Evolutionary conservation across 2,888 invertebrate species (phyloP).

Genomic region (Argyresthia goedartella): DNA sequence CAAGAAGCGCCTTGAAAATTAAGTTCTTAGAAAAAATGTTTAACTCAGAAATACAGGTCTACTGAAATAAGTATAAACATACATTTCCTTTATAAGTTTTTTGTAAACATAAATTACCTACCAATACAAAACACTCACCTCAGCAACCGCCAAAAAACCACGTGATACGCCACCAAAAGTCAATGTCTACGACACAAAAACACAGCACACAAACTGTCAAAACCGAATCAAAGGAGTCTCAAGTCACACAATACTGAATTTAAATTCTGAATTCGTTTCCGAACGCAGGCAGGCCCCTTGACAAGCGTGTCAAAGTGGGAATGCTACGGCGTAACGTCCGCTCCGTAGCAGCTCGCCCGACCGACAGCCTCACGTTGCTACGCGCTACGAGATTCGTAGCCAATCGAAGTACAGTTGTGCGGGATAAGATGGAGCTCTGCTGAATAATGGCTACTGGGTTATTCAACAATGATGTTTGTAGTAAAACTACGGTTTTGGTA

Average conservation of each 20-base stretch:
- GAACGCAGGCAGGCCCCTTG: constrained; percentile 43
- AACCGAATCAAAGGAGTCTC: neutral
- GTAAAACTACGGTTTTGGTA: too few relatives aligned
- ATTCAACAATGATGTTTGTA: neutral
- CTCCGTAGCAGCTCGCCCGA: constrained; percentile 57
- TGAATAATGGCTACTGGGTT: constrained; percentile 9
- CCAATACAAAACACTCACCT: neutral
- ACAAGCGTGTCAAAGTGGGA: constrained; percentile 44
- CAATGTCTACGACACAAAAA: constrained; percentile 10
- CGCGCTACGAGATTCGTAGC: constrained; percentile 64
- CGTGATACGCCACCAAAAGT: constrained; percentile 7
- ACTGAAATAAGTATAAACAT: too few relatives aligned
- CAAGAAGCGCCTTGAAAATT: too few relatives aligned
- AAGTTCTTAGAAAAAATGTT: too few relatives aligned
- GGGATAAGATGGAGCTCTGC: constrained; percentile 41
- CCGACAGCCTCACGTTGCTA: constrained; percentile 67
- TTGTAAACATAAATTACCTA: too few relatives aligned
- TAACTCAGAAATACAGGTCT: too few relatives aligned
- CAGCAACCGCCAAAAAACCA: constrained; percentile 7
- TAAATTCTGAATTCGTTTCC: neutral
- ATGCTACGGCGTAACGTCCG: constrained; percentile 43
- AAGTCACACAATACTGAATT: neutral
- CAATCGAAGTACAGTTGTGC: constrained; percentile 67
- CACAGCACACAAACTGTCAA: neutral
- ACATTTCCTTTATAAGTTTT: too few relatives aligned